phyloP scores from a whole-genome alignment of 2,113 vertebrate species.

The Dolichotis patagonum region DNA sequence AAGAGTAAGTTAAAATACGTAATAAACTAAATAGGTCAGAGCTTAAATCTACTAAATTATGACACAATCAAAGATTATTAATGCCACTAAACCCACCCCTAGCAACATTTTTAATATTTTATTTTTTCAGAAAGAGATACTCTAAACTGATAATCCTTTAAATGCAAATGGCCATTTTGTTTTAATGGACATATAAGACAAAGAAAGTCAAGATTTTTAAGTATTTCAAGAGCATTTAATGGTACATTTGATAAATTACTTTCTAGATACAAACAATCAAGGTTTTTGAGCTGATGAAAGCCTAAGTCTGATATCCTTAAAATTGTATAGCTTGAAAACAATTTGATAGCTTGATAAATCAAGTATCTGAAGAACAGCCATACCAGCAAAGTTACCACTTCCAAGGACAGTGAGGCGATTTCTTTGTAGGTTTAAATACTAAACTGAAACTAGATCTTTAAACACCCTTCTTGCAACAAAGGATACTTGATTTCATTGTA shows the following conservation, averaged over 20 bases:
- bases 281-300: slow-evolving; percentile 84
- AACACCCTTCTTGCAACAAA: slow-evolving; percentile 86
- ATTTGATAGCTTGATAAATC: slow-evolving; percentile 86
- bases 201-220: slow-evolving; percentile 85
- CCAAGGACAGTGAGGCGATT: slow-evolving; percentile 82
- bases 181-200: slow-evolving; percentile 85
- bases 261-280: slow-evolving; percentile 83
- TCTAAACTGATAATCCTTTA: slow-evolving; percentile 83
- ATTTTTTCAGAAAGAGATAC: slow-evolving; percentile 83
- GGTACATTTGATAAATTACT: slow-evolving; percentile 84
- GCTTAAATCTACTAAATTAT: slow-evolving; percentile 86
- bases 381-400: slow-evolving; percentile 82
- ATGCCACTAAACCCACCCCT: slow-evolving; percentile 85
- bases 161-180: slow-evolving; percentile 85
- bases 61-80: slow-evolving; percentile 84
- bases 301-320: slow-evolving; percentile 83
- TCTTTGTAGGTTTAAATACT: slow-evolving; percentile 82
- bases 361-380: slow-evolving; percentile 83
- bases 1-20: slow-evolving; percentile 80
- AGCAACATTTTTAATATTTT: slow-evolving; percentile 82
- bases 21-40: slow-evolving; percentile 82
- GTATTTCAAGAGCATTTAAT: slow-evolving; percentile 82
- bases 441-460: slow-evolving; percentile 84
- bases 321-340: slow-evolving; percentile 85
- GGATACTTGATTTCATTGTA: slow-evolving; percentile 85